A percentile compares a stretch with the other conserved stretches of the same genome.
Conservation (phyloP, 2,113 vertebrate species). For the Phrynosoma blainvillii region DNA sequence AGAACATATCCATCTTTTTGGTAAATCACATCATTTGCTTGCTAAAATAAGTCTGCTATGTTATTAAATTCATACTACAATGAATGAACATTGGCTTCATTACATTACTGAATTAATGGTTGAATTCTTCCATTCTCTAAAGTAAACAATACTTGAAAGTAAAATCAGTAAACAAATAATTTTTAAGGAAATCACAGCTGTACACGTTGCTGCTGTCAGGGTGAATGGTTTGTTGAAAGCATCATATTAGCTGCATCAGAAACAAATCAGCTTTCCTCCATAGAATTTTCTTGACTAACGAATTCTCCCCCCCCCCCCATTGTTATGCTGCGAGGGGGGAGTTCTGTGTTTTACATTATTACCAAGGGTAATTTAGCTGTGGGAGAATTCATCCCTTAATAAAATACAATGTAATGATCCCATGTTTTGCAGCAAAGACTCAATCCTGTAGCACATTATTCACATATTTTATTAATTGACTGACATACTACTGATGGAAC, state of each 20-base stretch:
- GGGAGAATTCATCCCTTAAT: constrained; percentile 7
- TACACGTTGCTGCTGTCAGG: constrained; percentile 47
- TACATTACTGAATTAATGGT: constrained; percentile 66
- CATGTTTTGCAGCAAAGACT: constrained; percentile 5
- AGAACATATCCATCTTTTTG: constrained; percentile 61
- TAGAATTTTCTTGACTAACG: background rate
- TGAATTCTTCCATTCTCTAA: constrained; percentile 48
- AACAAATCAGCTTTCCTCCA: constrained; percentile 17
- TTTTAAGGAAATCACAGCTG: constrained; percentile 51
- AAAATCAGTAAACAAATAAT: constrained; percentile 61
- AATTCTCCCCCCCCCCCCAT: background rate
- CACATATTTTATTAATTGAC: no score
- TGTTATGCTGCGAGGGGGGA: constrained; percentile 39
- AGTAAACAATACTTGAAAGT: constrained; percentile 61
- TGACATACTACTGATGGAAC: background rate
- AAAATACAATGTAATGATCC: background rate
- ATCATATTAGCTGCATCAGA: constrained; percentile 48
- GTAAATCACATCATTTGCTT: constrained; percentile 64
- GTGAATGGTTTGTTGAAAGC: constrained; percentile 58
- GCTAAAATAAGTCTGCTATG: constrained; percentile 58
- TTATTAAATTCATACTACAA: constrained; percentile 36
- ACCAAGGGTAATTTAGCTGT: constrained; percentile 18
- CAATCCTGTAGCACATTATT: background rate
- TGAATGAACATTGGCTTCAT: constrained; percentile 47
- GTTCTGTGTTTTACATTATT: constrained; percentile 34